These are phyloP conservation scores for Zygothrica quintamaculata DNA, from an alignment of 2,888 invertebrate species.

Conservation along the genomic window DNA sequence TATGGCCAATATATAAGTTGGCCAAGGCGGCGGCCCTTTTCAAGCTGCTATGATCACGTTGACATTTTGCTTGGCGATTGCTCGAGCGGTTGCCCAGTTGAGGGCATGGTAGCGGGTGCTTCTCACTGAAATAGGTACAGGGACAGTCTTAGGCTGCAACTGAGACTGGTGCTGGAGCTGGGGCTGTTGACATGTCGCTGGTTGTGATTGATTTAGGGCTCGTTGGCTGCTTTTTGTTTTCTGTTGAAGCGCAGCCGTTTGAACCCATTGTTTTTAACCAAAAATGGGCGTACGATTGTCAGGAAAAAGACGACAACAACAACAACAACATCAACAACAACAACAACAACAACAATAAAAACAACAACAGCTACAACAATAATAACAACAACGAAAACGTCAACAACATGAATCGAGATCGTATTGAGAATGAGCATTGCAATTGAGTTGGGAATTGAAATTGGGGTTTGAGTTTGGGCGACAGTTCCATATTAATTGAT, in stretches of 20 bases:
- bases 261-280: slow-evolving; percentile 77
- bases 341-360: slow-evolving; percentile 18
- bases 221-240: slow-evolving; percentile 68
- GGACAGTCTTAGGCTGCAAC: slow-evolving; percentile 1
- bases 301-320: slow-evolving; percentile 36
- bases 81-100: slow-evolving; percentile 15
- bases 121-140: background rate
- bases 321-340: slow-evolving; percentile 18
- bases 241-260: slow-evolving; percentile 74
- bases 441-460: slow-evolving; percentile 11
- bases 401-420: slow-evolving; percentile 4
- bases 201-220: slow-evolving; percentile 79
- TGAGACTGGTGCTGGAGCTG: slow-evolving; percentile 1
- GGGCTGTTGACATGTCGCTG: slow-evolving; percentile 74
- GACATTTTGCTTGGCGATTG: slow-evolving; percentile 64
- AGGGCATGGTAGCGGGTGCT: background rate
- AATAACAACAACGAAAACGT: slow-evolving; percentile 1
- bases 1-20: slow-evolving; percentile 63
- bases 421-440: slow-evolving; percentile 2
- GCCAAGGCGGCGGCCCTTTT: slow-evolving; percentile 69
- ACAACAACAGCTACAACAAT: slow-evolving; percentile 7
- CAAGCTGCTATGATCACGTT: slow-evolving; percentile 73
- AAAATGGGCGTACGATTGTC: slow-evolving; percentile 67
- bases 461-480: slow-evolving; percentile 7
- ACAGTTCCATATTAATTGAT: slow-evolving; percentile 41